Base-by-base conservation (phyloP, 2,888 invertebrate genomes). In the Rhagium mordax region DNA sequence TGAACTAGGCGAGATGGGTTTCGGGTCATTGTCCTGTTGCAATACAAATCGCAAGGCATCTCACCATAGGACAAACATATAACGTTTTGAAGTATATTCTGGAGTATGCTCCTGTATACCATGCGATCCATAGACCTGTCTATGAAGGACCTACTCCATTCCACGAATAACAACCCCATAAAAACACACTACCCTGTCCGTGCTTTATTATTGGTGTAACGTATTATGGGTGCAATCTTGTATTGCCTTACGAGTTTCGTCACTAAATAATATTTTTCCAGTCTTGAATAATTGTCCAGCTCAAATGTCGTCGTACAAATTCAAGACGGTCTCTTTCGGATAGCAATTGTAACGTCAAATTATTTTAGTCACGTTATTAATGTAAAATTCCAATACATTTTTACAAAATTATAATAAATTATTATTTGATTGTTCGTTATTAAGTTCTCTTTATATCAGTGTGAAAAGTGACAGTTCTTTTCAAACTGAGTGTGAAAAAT, bases 201-300 rank as follows among this genome's bases (percentile, higher is more conserved):
- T 74, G 53, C 21, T 53, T 53, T 20, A 53, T 16, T 20, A 20
- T 53, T 16, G 53, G 53, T 53, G 53, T 53, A 53, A 53, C 21
- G 53, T 53, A 73, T 21, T 74, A 49, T n/a, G 70, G 65, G 21
- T 66, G 6, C 48, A 59, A 74, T 51, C 66, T 70, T 18, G 53
- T 51, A 29, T 70, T 66, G 20, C 57, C 41, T 62, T 62, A 20
- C 62, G 33, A 49, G 33, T 70, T 70, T 72, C 49, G 13, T 66
- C 55, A 41, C 65, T 71, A 66, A 66, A 71, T 57, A 66, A 47
- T 47, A 71, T 16, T 57, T 71, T 66, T 66, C 29, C 20, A 33
- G 33, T 7, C 60, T 51, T 51, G 53, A 51, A 51, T 13, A 51
- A 16, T 7, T 18, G 53, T 51, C 53, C n/a, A n/a, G n/a, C n/a